A percentile compares a stretch with the other conserved stretches of the same genome.
Conservation (phyloP, 2,888 invertebrate genomes). For the Calameuta idolon region DNA sequence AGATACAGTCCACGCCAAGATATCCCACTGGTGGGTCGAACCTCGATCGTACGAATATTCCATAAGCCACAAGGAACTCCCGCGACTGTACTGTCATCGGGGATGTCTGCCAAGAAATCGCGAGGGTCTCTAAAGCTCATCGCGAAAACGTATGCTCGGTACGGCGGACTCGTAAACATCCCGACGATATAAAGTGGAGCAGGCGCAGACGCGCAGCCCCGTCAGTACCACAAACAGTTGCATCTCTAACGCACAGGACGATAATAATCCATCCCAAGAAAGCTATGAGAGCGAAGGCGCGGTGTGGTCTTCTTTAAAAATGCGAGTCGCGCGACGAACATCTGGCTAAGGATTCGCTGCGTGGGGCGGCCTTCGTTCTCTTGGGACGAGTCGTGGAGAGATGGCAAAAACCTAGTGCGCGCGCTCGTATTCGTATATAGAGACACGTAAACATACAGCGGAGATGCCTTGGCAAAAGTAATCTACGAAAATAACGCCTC, state of each 20-base stretch:
- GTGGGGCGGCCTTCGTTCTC: conserved; percentile 38
- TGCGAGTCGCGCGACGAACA: conserved; percentile 25
- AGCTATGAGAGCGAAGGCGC: not conserved
- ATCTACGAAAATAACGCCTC: conserved; percentile 23
- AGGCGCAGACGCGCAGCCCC: not conserved
- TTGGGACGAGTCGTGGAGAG: not conserved
- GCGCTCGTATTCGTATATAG: conserved; percentile 10
- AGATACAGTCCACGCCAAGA: not conserved
- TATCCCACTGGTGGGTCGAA: not conserved
- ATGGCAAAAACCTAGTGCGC: conserved; percentile 21
- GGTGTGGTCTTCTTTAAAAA: conserved; percentile 1
- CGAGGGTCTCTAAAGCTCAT: conserved; percentile 53
- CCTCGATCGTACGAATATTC: not conserved
- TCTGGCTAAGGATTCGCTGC: conserved; percentile 44
- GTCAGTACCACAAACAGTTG: not conserved
- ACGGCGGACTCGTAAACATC: not conserved
- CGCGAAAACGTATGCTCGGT: conserved; percentile 52
- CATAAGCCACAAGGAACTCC: not conserved
- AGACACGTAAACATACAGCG: not conserved
- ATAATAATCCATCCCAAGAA: not conserved
- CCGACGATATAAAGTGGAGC: not conserved
- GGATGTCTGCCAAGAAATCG: conserved; percentile 52
- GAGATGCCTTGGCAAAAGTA: not conserved
- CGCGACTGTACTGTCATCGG: conserved; percentile 1
- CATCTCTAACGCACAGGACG: not conserved